phyloP scores from a whole-genome alignment of 1,140 invertebrate genomes.

The Drosophila albomicans region DNA sequence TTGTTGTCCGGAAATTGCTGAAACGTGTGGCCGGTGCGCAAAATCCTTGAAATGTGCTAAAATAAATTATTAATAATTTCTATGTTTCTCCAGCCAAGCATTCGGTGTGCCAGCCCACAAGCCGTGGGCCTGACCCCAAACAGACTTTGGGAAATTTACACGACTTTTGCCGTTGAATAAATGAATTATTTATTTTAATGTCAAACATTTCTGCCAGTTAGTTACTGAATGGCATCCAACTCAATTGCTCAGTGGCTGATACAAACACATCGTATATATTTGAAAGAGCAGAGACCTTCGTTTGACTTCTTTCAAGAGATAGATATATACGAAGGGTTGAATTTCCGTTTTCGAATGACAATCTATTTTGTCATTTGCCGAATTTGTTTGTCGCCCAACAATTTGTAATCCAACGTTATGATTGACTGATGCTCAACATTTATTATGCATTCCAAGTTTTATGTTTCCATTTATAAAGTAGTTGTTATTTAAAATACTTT shows the following conservation, averaged over 20 bases:
- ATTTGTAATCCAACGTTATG: conserved; percentile 61
- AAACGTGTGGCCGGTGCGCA: conserved; percentile 75
- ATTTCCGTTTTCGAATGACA: conserved; percentile 49
- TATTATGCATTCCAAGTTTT: conserved; percentile 36
- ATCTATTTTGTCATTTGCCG: conserved; percentile 68
- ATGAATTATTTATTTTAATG: conserved; percentile 81
- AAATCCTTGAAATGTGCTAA: conserved; percentile 76
- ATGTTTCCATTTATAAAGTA: conserved; percentile 3
- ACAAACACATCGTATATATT: not conserved
- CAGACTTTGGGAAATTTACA: conserved; percentile 54
- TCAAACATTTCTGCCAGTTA: conserved; percentile 49
- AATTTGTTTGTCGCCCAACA: conserved; percentile 61
- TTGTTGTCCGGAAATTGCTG: conserved; percentile 76
- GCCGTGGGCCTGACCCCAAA: conserved; percentile 10
- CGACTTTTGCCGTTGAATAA: conserved; percentile 54
- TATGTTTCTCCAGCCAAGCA: conserved; percentile 33
- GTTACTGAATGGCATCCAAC: conserved; percentile 23
- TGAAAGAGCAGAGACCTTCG: conserved; percentile 14
- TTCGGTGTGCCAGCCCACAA: conserved; percentile 11
- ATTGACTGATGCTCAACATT: conserved; percentile 55
- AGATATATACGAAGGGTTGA: conserved; percentile 23
- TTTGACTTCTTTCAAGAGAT: conserved; percentile 38
- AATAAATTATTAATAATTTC: conserved; percentile 82
- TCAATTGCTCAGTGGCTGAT: conserved; percentile 47
- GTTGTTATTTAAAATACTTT: no score